Conservation (phyloP, 1,140 invertebrate species). For the Metopolophium dirhodum region DNA sequence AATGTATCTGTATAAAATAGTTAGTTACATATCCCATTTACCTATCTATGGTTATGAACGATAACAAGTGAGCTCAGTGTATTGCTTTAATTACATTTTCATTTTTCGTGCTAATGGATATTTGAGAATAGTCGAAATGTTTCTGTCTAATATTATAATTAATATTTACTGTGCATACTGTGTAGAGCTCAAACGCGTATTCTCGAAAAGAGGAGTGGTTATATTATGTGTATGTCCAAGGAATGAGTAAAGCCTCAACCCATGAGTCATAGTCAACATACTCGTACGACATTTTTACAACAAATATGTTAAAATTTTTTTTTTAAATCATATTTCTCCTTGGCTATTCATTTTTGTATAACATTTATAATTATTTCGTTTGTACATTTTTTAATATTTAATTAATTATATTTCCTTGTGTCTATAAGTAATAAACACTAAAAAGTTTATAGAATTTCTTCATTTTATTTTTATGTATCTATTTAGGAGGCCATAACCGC, state of each 20-base stretch:
- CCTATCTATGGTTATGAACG: not conserved
- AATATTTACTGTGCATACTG: constrained; percentile 33
- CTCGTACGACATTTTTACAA: not conserved
- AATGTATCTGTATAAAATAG: not conserved
- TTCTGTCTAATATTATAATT: constrained; percentile 32
- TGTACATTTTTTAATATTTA: not conserved
- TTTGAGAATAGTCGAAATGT: not conserved
- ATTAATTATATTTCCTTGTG: not conserved
- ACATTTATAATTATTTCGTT: not conserved
- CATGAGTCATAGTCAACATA: constrained; percentile 33
- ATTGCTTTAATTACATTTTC: not conserved
- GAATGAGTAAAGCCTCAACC: constrained; percentile 36
- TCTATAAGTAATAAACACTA: not conserved
- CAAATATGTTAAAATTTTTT: constrained; percentile 28
- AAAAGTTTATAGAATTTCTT: not conserved
- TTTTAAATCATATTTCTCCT: constrained; percentile 5
- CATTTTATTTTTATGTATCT: not conserved
- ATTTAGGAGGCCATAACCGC: not conserved
- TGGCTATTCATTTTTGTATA: not conserved
- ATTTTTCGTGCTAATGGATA: not conserved
- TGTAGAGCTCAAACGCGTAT: not conserved
- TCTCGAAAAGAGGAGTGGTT: not conserved
- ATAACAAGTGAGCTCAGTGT: not conserved
- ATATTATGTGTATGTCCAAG: constrained; percentile 7
- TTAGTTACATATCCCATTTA: not conserved